Evolutionary conservation across 2,888 invertebrate genomes (phyloP).

Genomic region (Oxycera nigricornis): DNA sequence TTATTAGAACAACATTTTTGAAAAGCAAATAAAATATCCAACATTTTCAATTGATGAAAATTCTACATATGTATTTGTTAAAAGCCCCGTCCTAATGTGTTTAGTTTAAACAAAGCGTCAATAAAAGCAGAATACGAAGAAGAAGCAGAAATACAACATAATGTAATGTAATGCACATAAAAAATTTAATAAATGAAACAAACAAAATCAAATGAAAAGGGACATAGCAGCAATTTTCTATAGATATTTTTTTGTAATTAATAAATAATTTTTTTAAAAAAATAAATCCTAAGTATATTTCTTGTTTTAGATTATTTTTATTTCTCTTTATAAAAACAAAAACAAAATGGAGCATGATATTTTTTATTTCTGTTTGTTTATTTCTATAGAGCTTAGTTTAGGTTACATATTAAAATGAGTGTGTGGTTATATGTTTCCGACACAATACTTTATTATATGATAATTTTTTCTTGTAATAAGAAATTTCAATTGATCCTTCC

Average conservation of each 20-base stretch:
- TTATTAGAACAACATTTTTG: too few relatives aligned
- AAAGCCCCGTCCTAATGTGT: too few relatives aligned
- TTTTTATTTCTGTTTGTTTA: background rate
- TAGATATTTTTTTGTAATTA: background rate
- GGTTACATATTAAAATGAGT: background rate
- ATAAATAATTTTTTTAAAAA: background rate
- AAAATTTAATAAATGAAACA: too few relatives aligned
- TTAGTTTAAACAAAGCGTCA: too few relatives aligned
- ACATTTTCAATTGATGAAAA: too few relatives aligned
- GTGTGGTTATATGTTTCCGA: background rate
- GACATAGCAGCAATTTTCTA: constrained; percentile 32
- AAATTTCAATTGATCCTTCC: background rate
- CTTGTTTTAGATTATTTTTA: background rate
- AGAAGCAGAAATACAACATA: too few relatives aligned
- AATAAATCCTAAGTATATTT: background rate
- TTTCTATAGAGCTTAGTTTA: background rate
- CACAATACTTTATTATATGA: background rate
- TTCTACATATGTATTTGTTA: too few relatives aligned
- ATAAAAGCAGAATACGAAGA: too few relatives aligned
- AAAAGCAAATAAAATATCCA: too few relatives aligned
- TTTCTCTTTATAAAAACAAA: background rate
- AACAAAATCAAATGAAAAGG: constrained; percentile 15
- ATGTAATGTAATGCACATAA: too few relatives aligned
- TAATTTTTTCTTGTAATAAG: background rate
- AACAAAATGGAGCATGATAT: background rate